Percentiles rank a stretch among this genome's conserved stretches.
Evolutionary conservation across 2,797 vertebrate genomes (phyloP).

Genomic region (Varecia variegata): DNA sequence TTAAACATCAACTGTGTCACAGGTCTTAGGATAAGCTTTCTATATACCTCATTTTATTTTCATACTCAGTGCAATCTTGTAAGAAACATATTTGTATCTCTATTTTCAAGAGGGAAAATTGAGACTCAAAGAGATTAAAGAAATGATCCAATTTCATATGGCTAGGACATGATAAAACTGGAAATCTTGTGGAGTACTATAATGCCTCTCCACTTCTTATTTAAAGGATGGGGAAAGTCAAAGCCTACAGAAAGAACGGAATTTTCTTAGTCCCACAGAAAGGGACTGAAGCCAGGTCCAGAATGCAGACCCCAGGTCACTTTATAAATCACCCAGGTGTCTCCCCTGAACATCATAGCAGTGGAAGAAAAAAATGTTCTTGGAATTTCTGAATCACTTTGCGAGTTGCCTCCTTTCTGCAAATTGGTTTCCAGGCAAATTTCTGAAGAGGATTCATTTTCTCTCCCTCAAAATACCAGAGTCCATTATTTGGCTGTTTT

Average conservation of each 20-base stretch:
- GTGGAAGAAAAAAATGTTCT: not conserved
- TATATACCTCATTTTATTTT: not conserved
- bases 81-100: not conserved
- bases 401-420: not conserved
- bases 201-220: not conserved
- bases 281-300: not conserved
- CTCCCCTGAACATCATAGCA: not conserved
- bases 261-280: not conserved
- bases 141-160: not conserved
- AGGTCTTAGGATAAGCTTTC: not conserved
- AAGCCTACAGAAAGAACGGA: not conserved
- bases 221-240: not conserved
- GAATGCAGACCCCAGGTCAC: not conserved
- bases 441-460: not conserved
- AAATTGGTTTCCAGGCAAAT: not conserved
- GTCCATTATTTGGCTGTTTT: not conserved
- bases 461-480: not conserved
- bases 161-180: not conserved
- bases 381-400: not conserved
- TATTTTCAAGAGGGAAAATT: conserved; percentile 25
- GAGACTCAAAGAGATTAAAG: conserved; percentile 16
- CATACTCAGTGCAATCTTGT: not conserved
- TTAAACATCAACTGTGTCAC: not conserved
- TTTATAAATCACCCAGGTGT: not conserved
- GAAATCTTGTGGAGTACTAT: not conserved